Evolutionary conservation across 2,888 invertebrate genomes (phyloP), one percentile per base, ranked within the genome.

Genomic region (Dorcus hopei): DNA sequence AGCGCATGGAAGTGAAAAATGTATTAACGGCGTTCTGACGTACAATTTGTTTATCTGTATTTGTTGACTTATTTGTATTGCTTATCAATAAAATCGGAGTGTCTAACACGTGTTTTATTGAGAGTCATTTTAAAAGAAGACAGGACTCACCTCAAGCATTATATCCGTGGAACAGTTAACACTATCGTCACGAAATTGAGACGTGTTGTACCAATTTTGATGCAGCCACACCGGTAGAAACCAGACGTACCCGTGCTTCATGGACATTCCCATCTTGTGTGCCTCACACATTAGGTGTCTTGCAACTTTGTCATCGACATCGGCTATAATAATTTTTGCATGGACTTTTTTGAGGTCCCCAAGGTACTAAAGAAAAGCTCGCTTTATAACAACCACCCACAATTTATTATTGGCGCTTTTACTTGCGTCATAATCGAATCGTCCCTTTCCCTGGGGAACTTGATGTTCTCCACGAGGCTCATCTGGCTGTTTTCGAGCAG

Each of bases 241-340:
- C 95, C 95, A 95, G 2, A 91, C 89, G 75, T 89, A 91, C 41
- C 91, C 91, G 65, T 89, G 77, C 49, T 76, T 74, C 0, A 87
- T 86, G 19, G 86, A 85, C 85, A 92, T 90, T 61, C 87, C 83
- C 61, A 85, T 81, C 68, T 80, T 83, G 72, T 81, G 86, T 0
- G 92, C 94, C 72, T 91, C 90, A 74, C 95, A 95, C 84, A 95
- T 87, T 9, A 93, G 88, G 56, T 86, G 84, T 38, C 91, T 82
- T 5, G 86, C 87, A 19, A 87, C 85, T 64, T 85, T 83, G 68
- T 87, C 91, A 70, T 90, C 88, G 50, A 90, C 86, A 73, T 91
- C 90, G 6, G 91, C 89, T 64, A 92, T 90, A 53, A 95, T 87
- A 39, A 95, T 89, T 66, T 86, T 85, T 0, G 88, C 90, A 57